Evolutionary conservation across 2,113 vertebrate genomes (phyloP).

Genomic region (Cricetomys ansorgei): DNA sequence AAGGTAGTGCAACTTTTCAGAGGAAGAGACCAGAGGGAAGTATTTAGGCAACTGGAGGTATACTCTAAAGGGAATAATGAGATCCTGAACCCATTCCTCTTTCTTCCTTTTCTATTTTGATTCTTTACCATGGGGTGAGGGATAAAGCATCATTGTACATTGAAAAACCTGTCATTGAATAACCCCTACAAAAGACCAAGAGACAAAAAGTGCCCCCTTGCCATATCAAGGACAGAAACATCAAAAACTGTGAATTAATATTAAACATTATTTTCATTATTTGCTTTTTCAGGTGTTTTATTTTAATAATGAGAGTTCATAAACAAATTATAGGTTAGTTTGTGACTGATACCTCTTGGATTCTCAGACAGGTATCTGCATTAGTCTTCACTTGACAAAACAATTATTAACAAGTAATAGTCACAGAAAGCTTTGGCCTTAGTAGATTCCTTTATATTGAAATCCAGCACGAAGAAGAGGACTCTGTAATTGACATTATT

Average conservation of each 20-base stretch:
- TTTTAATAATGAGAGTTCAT: not conserved
- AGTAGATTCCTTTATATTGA: not conserved
- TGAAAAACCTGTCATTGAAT: too few species aligned
- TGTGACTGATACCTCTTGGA: not conserved
- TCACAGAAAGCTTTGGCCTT: not conserved
- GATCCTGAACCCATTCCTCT: accelerated
- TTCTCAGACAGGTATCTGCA: not conserved
- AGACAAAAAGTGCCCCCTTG: accelerated
- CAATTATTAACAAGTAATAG: not conserved
- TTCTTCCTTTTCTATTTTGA: not conserved
- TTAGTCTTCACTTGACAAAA: not conserved
- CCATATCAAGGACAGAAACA: not conserved
- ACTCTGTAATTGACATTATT: not conserved
- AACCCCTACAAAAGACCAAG: not conserved
- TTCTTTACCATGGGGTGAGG: not conserved
- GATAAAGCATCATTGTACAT: not conserved
- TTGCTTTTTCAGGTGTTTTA: not conserved
- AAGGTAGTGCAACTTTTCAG: not conserved
- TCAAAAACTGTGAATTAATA: not conserved
- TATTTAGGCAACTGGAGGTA: too few species aligned
- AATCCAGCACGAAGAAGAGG: not conserved
- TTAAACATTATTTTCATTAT: not conserved
- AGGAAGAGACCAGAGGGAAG: not conserved
- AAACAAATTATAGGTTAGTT: not conserved
- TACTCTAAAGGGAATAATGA: not conserved